These are phyloP conservation scores for Crax fasciolata DNA, from an alignment of 2,797 vertebrate genomes.

Conservation along the genomic window DNA sequence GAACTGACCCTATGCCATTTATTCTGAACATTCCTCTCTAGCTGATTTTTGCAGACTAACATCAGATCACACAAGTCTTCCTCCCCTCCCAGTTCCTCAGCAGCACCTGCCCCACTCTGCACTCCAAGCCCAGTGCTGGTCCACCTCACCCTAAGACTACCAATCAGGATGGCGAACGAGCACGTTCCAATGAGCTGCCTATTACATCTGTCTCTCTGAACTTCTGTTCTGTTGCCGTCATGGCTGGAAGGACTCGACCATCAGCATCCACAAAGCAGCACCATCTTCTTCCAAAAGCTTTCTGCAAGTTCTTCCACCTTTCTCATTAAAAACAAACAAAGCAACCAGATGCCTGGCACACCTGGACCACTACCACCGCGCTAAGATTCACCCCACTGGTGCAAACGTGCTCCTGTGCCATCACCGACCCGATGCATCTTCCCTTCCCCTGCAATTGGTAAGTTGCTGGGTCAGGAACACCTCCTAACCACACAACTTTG, in stretches of 20 bases:
- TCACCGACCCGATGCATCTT: not conserved
- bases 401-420: not conserved
- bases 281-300: not conserved
- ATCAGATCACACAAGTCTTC: not conserved
- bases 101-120: not conserved
- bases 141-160: not conserved
- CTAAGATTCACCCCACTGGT: not conserved
- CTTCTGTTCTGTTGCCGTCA: not conserved
- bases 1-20: not conserved
- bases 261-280: not conserved
- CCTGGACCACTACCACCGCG: not conserved
- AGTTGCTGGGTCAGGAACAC: slow-evolving; percentile 13
- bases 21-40: not conserved
- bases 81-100: not conserved
- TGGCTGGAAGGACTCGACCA: not conserved
- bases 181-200: not conserved
- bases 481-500: slow-evolving; percentile 6
- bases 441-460: not conserved
- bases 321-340: not conserved
- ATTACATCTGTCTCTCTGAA: not conserved
- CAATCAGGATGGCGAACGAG: not conserved
- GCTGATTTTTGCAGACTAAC: not conserved
- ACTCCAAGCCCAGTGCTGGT: not conserved
- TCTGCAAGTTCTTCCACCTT: not conserved
- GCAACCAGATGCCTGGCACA: not conserved